Base-by-base conservation (phyloP, 1,140 invertebrate genomes). In the Papilio dardanus region DNA sequence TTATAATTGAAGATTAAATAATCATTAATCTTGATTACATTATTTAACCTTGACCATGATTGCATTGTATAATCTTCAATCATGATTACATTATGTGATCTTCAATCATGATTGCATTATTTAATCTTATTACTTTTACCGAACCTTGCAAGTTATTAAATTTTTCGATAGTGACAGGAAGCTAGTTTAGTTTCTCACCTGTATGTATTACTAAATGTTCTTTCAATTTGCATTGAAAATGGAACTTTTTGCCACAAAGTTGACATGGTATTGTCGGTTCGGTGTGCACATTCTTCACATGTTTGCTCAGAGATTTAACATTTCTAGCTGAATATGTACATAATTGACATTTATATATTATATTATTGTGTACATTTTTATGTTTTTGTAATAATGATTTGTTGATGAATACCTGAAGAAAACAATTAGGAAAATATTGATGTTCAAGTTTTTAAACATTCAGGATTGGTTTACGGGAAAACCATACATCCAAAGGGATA, bases 241-340 rank as follows among this genome's bases (percentile, higher is more conserved):
- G 94, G 46, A 95, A 95, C 1, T 92, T 93, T 40, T 96, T 93
- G 0, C 94, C 93, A 77, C 96, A 97, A n/a, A 74, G 71, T 6
- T 76, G 14, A 37, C 76, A 73, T 24, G 62, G 31, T 30, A 74
- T 46, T 1, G 31, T 76, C 0, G 71, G 46, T 6, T 58, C 37
- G 1, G 76, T 54, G 16, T 73, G 76, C 1, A 95, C 95, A 3
- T 75, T 74, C 28, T 76, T 84, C 1, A 80, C 50, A 19, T 89
- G 88, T 4, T 76, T 66, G 1, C 33, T 58, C 0, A 90, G 71
- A 30, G 87, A 88, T 68, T 88, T 85, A 69, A 77, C 80, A 0
- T 80, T 82, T 68, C 84, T 86, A 19, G 77, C 77, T 0, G 71
- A 74, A 30, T 82, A 77, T 0, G 79, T 3, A 31, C 87, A 89